Evolutionary conservation across 2,797 vertebrate genomes (phyloP).

Genomic region (Rallus crepitans): DNA sequence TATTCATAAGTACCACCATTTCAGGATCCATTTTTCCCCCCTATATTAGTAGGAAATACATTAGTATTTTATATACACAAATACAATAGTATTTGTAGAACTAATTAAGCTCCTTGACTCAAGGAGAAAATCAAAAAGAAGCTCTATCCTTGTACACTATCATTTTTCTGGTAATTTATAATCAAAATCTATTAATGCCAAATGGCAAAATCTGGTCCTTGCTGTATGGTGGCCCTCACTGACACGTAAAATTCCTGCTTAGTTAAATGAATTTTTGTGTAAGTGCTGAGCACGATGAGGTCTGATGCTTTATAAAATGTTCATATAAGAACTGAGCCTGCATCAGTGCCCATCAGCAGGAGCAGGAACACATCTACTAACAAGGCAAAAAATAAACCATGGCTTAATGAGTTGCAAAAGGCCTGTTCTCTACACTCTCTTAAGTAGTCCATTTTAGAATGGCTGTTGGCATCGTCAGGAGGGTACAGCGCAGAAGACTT

Average conservation of each 20-base stretch:
- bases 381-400: slow-evolving; percentile 62
- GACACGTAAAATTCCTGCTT: neutral
- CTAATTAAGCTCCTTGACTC: neutral
- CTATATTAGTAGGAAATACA: neutral
- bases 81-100: neutral
- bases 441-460: slow-evolving; percentile 61
- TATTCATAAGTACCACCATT: neutral
- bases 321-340: neutral
- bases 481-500: slow-evolving; percentile 36
- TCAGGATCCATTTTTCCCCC: neutral
- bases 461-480: slow-evolving; percentile 55
- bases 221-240: neutral
- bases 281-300: neutral
- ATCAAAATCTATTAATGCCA: neutral
- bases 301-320: neutral
- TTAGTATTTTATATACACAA: too few relatives aligned
- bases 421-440: slow-evolving; percentile 25
- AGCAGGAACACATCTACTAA: slow-evolving; percentile 44
- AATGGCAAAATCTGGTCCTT: neutral
- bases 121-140: neutral
- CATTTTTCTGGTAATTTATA: neutral
- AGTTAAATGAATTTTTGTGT: neutral
- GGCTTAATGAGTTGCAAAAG: slow-evolving; percentile 68
- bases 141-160: neutral
- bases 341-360: neutral